phyloP scores from a whole-genome alignment of 1,140 invertebrate genomes.

The Cydia fagiglandana region DNA sequence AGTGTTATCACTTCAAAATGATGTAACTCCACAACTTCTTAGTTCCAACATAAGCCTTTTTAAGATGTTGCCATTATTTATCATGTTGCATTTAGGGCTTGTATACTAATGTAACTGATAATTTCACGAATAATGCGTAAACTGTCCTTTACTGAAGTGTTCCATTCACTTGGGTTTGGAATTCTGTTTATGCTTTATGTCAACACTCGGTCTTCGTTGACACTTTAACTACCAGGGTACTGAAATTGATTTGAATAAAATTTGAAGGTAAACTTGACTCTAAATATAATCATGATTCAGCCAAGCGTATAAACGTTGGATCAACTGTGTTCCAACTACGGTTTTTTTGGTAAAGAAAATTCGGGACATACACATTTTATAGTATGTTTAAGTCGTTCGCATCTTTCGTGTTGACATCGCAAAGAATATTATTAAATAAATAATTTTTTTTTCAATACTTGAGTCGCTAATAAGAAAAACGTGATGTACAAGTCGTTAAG shows the following conservation, averaged over 20 bases:
- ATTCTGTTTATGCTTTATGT: constrained; percentile 4
- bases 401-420: too few relatives aligned
- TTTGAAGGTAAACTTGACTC: background rate
- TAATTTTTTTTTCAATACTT: too few relatives aligned
- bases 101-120: constrained; percentile 25
- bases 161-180: constrained; percentile 12
- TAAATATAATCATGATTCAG: background rate
- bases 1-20: background rate
- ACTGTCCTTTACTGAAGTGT: constrained; percentile 7
- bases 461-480: too few relatives aligned
- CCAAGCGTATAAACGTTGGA: background rate
- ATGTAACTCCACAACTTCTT: background rate
- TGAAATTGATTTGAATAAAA: background rate
- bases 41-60: background rate
- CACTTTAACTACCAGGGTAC: constrained; percentile 1
- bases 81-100: constrained; percentile 3
- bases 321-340: too few relatives aligned
- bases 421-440: too few relatives aligned
- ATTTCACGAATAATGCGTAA: constrained; percentile 23
- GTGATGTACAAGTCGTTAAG: too few relatives aligned
- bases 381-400: too few relatives aligned
- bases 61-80: background rate
- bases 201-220: constrained; percentile 10
- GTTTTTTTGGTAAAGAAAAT: too few relatives aligned
- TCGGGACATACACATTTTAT: too few relatives aligned